A percentile compares a stretch with the other conserved stretches of the same genome.
Evolutionary conservation across 2,888 invertebrate genomes (phyloP).

Genomic region (Athalia cordata): DNA sequence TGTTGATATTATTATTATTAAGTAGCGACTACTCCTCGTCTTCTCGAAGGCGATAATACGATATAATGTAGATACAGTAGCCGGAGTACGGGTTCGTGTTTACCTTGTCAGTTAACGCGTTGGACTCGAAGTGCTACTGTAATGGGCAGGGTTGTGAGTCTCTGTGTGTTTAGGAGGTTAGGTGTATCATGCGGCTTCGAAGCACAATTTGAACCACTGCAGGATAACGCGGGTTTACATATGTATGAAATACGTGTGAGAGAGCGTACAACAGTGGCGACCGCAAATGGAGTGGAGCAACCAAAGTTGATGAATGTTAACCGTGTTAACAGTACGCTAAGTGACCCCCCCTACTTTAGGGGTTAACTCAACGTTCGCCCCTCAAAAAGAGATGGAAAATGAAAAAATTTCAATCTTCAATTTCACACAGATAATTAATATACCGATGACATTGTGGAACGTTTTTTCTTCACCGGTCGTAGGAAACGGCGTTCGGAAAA

Average conservation of each 20-base stretch:
- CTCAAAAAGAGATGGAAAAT: no score
- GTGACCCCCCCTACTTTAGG: background rate
- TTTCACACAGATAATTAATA: no score
- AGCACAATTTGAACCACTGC: no score
- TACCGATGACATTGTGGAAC: no score
- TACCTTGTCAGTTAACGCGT: constrained; percentile 50
- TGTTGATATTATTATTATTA: constrained; percentile 26
- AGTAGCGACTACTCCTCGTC: constrained; percentile 1
- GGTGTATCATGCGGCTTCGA: no score
- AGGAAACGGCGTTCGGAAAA: background rate
- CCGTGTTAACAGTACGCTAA: constrained; percentile 41
- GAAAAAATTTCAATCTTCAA: no score
- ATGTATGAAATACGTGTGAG: no score
- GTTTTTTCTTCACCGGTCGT: background rate
- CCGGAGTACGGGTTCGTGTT: background rate
- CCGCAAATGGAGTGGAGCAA: constrained; percentile 15
- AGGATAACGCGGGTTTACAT: no score
- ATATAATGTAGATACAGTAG: background rate
- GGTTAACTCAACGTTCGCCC: no score
- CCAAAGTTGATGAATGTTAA: constrained; percentile 29
- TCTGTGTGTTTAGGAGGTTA: no score
- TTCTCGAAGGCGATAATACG: no score
- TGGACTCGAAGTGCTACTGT: constrained; percentile 48
- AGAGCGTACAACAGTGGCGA: background rate
- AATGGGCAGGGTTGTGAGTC: no score